phyloP scores from a whole-genome alignment of 2,113 vertebrate genomes.

The Vicugna pacos region DNA sequence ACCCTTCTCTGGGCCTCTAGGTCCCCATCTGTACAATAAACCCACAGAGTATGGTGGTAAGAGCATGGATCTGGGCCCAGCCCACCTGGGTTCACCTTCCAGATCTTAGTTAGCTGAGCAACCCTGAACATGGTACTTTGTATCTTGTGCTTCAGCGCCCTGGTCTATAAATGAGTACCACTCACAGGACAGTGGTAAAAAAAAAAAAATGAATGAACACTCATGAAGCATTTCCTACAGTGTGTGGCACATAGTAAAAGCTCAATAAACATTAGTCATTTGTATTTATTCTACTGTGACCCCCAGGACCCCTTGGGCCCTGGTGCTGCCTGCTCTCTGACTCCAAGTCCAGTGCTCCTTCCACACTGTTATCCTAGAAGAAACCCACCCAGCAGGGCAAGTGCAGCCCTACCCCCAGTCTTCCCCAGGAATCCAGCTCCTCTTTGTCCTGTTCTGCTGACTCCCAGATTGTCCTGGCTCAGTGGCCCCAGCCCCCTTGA shows the following conservation, averaged over 20 bases:
- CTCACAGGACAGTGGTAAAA: neutral
- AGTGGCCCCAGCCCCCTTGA: neutral
- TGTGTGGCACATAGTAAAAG: neutral
- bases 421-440: neutral
- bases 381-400: neutral
- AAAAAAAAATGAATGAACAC: too few species aligned
- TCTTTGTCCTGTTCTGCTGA: conserved; percentile 71
- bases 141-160: neutral
- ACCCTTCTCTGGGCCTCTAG: neutral
- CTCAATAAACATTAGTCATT: neutral
- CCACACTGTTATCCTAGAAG: conserved; percentile 28
- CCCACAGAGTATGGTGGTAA: neutral
- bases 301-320: neutral
- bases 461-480: neutral
- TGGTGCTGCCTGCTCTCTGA: neutral
- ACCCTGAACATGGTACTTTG: neutral
- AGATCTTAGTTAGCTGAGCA: neutral
- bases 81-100: neutral
- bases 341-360: neutral
- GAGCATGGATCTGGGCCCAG: neutral
- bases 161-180: neutral
- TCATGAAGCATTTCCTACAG: neutral
- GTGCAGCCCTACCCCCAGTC: neutral
- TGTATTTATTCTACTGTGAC: neutral
- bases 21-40: neutral